Evolutionary conservation across 2,113 vertebrate species (phyloP), one percentile per base, ranked within the genome.

Genomic region (Crypturellus undulatus): DNA sequence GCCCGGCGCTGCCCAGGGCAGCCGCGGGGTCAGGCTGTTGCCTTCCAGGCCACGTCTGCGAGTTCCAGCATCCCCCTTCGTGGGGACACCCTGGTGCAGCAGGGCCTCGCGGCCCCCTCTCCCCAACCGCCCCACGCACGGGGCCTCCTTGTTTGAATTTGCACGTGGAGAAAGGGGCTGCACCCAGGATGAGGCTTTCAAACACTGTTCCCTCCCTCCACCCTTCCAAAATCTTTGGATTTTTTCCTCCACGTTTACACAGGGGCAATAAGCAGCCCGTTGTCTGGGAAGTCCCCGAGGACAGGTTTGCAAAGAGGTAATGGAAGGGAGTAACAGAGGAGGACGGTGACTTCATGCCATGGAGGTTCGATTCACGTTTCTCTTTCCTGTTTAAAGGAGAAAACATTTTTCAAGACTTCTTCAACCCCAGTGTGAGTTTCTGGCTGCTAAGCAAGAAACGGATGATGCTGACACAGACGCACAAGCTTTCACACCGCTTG

Each of bases 131-230:
- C 79, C 43, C 60, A 7, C 90, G 34, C 85, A 86, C 96, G 72
- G 69, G 30, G 87, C 87, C 97, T 97, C 96, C 95, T 97, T 98
- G 97, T 98, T 98, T 96, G 96, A 54, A 89, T 97, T 98, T 97
- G 96, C 92, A 90, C 28, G 8, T 32, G 42, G 84, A 96, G 92
- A 85, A 96, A 87, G 93, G 20, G 17, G 93, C 97, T 97, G 18
- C 93, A 85, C 92, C 69, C 94, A 86, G 68, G 24, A 51, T 76
- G 95, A 94, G 97, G 82, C 77, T 59, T 67, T 25, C 72, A 60
- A 69, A 32, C 68, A 22, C 79, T 34, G 10, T 22, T 81, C 30
- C 62, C 72, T 75, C 54, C 14, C 47, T 71, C 79, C 62, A 9
- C 9, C 43, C 58, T 36, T 3, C 19, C 26, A 24, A 58, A 58